Evolutionary conservation across 2,797 vertebrate genomes (phyloP), one percentile per base, ranked within the genome.

Genomic region (Morelia viridis): DNA sequence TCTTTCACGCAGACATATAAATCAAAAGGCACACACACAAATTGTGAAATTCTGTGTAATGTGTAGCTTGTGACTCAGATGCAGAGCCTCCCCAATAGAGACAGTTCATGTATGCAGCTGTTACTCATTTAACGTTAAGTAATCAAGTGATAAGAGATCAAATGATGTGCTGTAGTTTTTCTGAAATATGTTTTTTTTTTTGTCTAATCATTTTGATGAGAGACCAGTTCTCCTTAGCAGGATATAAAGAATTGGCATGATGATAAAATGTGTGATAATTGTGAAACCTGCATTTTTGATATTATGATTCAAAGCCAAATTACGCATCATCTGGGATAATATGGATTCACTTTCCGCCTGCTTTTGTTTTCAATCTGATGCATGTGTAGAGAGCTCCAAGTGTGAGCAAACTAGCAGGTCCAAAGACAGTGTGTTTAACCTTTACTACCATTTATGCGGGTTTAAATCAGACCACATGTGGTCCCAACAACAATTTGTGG

Each of bases 221-320:
- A 93, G 68, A 80, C 94, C 92, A 95, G 94, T 96, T 93, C 90
- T 95, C 94, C 93, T n/a, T 50, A 94, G 93, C 93, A 96, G 76
- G 46, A 85, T 88, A 6, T 83, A 88, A 87, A 91, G 90, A 50
- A 0, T 26, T 95, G 94, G 88, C 93, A 94, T 92, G 92, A 93
- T 94, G 91, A 92, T 96, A 95, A 95, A 94, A 94, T 92, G 93
- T 1, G 11, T 89, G 90, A 61, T 0, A 19, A 62, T 91, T 94
- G 92, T 93, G 94, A 96, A 91, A 91, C 68, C 91, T 89, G 92
- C 64, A 46, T 92, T 35, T 87, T 93, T 95, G 92, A 94, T 94
- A 94, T 95, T 94, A 91, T 64, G 22, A 91, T 92, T 94, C 35
- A 61, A 76, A 76, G 28, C 89, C 90, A 71, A 92, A 57, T 90